Evolutionary conservation across 2,113 vertebrate species (phyloP).

Genomic region (Hemiscyllium ocellatum): DNA sequence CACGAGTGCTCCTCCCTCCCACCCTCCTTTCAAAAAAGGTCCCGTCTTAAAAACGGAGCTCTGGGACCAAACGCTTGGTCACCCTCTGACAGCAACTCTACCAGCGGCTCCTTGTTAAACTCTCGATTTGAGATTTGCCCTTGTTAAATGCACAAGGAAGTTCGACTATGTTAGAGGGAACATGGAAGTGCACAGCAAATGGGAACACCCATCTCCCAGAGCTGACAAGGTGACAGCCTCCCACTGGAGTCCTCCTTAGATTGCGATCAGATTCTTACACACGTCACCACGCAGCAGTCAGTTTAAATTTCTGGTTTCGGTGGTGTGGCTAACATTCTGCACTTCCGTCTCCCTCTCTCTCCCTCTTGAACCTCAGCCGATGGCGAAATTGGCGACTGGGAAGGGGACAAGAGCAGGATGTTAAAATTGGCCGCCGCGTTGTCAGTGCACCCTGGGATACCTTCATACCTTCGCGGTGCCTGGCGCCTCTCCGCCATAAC

Average conservation of each 20-base stretch:
- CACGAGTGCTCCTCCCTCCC: not conserved
- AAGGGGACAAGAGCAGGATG: slow-evolving; percentile 24
- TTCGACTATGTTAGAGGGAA: not conserved
- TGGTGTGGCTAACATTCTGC: not conserved
- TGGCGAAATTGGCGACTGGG: not conserved
- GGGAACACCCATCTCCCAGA: not conserved
- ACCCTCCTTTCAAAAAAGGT: not conserved
- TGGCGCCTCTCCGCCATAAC: not conserved
- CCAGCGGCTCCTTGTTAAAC: not conserved
- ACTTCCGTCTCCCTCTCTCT: not conserved
- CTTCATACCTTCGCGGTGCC: not conserved
- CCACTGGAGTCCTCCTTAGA: not conserved
- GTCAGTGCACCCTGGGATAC: not conserved
- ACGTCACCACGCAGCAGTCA: slow-evolving; percentile 8
- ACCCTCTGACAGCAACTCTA: not conserved
- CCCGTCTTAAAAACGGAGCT: not conserved
- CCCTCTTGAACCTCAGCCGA: not conserved
- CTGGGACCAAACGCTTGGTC: not conserved
- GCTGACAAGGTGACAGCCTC: not conserved
- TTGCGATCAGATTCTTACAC: slow-evolving; percentile 1
- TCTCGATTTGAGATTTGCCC: no score
- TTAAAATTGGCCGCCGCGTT: not conserved
- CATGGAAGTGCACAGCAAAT: not conserved
- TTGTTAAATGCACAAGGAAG: not conserved
- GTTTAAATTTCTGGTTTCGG: slow-evolving; percentile 7